Percentiles rank a stretch among this genome's conserved stretches.
phyloP scores from a whole-genome alignment of 2,888 invertebrate species.

The Disparrhopalites patrizii region DNA sequence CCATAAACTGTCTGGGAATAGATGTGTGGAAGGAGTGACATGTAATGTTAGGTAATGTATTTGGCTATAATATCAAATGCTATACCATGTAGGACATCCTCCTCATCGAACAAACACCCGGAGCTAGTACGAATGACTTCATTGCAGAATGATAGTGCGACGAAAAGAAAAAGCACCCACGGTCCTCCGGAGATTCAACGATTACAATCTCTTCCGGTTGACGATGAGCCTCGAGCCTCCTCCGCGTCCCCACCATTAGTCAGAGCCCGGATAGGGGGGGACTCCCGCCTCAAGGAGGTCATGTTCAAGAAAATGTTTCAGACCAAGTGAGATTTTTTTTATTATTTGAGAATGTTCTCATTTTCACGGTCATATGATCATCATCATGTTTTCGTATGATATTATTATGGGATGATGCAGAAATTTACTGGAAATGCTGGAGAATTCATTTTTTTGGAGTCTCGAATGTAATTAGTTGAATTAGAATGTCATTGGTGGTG shows the following conservation, averaged over 20 bases:
- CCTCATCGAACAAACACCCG: constrained; percentile 37
- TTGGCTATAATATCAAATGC: no score
- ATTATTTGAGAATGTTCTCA: no score
- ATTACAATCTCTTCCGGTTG: constrained; percentile 43
- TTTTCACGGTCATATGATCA: neutral
- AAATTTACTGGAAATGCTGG: no score
- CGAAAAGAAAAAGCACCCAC: constrained; percentile 30
- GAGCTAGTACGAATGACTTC: constrained; percentile 45
- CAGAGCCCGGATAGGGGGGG: constrained; percentile 21
- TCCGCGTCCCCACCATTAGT: constrained; percentile 8
- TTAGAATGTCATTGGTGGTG: neutral
- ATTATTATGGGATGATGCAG: no score
- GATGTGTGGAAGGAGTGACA: no score
- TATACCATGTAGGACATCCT: constrained; percentile 34
- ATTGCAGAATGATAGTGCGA: constrained; percentile 38
- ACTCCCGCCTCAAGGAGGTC: constrained; percentile 10
- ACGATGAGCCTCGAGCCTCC: constrained; percentile 31
- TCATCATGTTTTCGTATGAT: neutral
- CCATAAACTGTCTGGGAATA: no score
- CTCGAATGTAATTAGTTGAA: neutral
- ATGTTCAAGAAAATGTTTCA: constrained; percentile 24
- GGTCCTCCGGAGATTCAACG: constrained; percentile 36
- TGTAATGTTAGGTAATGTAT: no score
- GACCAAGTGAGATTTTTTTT: neutral
- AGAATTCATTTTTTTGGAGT: neutral